phyloP scores from a whole-genome alignment of 1,140 invertebrate species.

The Pseudobourletiella spinata region DNA sequence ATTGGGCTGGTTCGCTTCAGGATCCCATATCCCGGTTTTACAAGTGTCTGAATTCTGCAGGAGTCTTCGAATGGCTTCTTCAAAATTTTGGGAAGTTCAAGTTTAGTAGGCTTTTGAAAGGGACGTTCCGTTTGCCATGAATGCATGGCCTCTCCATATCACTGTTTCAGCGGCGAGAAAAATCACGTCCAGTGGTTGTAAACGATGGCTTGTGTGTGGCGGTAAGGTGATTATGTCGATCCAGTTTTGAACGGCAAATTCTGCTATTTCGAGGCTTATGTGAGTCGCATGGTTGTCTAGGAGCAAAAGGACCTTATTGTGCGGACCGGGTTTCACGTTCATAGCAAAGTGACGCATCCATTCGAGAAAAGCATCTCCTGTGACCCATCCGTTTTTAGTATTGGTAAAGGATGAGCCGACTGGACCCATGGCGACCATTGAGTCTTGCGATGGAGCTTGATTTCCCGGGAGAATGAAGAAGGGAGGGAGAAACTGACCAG shows the following conservation, averaged over 20 bases:
- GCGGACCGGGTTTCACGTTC: neutral
- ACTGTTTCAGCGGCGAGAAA: neutral
- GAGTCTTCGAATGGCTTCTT: no score
- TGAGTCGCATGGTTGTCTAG: neutral
- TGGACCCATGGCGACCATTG: no score
- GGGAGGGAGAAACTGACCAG: neutral
- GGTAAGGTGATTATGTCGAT: constrained; percentile 39
- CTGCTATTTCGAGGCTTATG: constrained; percentile 9
- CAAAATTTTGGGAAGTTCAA: no score
- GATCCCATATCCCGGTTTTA: no score
- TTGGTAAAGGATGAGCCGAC: neutral
- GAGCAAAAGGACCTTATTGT: neutral
- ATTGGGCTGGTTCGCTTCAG: no score
- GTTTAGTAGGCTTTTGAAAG: no score
- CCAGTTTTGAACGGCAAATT: constrained; percentile 37
- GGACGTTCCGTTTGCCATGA: no score
- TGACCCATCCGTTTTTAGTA: neutral
- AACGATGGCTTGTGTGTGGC: neutral
- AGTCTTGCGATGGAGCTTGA: neutral
- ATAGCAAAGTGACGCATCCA: neutral
- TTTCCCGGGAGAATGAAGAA: neutral
- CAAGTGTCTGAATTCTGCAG: no score
- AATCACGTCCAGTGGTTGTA: neutral
- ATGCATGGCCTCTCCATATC: no score
- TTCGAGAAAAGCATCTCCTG: neutral